phyloP scores from a whole-genome alignment of 1,140 invertebrate species.

The Drosophila bocki region DNA sequence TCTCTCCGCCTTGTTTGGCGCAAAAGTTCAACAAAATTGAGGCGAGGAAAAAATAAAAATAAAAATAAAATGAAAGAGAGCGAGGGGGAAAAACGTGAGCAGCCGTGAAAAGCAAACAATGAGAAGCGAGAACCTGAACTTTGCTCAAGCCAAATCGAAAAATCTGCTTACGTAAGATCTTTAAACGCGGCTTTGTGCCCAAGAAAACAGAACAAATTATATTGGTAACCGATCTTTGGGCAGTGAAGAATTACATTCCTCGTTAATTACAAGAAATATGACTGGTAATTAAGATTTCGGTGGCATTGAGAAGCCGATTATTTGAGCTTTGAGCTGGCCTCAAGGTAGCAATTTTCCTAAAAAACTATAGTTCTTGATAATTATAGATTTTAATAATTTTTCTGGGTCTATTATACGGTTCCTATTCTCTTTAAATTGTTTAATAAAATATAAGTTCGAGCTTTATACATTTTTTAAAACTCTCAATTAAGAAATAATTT shows the following conservation, averaged over 20 bases:
- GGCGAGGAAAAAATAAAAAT: constrained; percentile 15
- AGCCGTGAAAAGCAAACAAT: constrained; percentile 53
- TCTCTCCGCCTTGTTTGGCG: constrained; percentile 39
- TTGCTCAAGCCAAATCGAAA: constrained; percentile 37
- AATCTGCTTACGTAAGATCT: constrained; percentile 41
- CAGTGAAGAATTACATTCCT: constrained; percentile 23
- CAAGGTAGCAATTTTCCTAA: not conserved
- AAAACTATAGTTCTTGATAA: not conserved
- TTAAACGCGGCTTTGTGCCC: constrained; percentile 15
- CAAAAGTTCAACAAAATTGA: constrained; percentile 71
- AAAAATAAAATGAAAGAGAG: constrained; percentile 26
- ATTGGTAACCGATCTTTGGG: constrained; percentile 21
- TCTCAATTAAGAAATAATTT: not conserved
- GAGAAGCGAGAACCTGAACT: constrained; percentile 50
- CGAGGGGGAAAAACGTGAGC: constrained; percentile 49
- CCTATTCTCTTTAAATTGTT: not conserved
- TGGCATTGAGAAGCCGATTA: not conserved
- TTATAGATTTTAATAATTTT: not conserved
- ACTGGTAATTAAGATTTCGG: constrained; percentile 6
- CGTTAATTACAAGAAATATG: constrained; percentile 11
- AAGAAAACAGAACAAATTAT: constrained; percentile 19
- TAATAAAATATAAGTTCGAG: not conserved
- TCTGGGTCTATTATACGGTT: not conserved
- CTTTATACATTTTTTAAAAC: not conserved
- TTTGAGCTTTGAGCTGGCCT: not conserved